Evolutionary conservation across 2,888 invertebrate genomes (phyloP), one percentile per base, ranked within the genome.

Genomic region (Synergus itoensis): DNA sequence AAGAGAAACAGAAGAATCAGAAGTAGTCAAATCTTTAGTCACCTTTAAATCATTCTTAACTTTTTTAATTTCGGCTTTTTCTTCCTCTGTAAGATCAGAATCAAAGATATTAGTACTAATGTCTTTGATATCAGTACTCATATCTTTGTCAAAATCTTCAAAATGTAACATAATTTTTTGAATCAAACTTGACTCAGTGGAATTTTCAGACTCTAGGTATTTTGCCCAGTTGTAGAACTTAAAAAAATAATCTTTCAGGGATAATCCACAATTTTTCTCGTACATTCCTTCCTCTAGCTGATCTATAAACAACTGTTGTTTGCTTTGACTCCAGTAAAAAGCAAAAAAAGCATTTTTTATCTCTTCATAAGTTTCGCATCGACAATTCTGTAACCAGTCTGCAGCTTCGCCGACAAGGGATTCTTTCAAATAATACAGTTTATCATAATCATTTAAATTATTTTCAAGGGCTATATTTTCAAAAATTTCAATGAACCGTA

Each of bases 381-480:
- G 53, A n/a, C 8, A n/a, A 53, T 53, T n/a, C 8, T n/a, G 8
- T n/a, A n/a, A n/a, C 53, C 53, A 53, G 1, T n/a, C 9, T 53
- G 2, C n/a, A 53, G 53, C 53, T n/a, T 53, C 53, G n/a, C 8
- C 53, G 8, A n/a, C 9, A n/a, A 53, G n/a, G 0, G 53, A 53
- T 9, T 53, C 53, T 8, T n/a, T n/a, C n/a, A 53, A 53, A 53
- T n/a, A n/a, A 16, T 9, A n/a, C 2, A n/a, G 53, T n/a, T 53
- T 53, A n/a, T 53, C 53, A n/a, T n/a, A n/a, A n/a, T 53, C 53
- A 53, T 53, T n/a, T n/a, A 53, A n/a, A 53, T 53, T n/a, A 53
- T 1, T 9, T 9, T 53, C n/a, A 1, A n/a, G 0, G 9, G 53
- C n/a, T 16, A 9, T 53, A n/a, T n/a, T 53, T 53, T 53, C 53